Evolutionary conservation across 2,113 vertebrate species (phyloP).

Genomic region (Cyphomyrus plagiostoma): DNA sequence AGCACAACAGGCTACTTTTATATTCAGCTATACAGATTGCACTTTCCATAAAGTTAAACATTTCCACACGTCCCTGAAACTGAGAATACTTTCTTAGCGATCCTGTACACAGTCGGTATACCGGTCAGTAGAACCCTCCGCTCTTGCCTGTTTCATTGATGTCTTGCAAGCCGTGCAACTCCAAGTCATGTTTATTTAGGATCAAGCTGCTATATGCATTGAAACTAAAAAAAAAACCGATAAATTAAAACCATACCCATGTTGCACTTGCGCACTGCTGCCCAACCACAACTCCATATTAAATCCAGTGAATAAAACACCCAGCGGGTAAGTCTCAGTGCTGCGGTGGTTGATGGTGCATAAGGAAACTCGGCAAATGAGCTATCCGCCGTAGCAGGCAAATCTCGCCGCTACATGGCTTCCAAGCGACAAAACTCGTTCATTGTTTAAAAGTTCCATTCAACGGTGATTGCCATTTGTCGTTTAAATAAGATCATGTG

Average conservation of each 20-base stretch:
- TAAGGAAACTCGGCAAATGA: background rate
- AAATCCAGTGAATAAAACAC: background rate
- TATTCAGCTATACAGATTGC: conserved; percentile 5
- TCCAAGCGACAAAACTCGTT: background rate
- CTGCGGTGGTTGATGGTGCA: background rate
- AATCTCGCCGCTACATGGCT: background rate
- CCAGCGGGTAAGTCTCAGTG: background rate
- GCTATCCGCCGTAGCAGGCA: background rate
- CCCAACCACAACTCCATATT: background rate
- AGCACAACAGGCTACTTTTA: background rate
- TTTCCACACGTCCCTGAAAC: background rate
- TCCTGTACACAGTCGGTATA: background rate
- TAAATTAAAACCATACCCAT: background rate
- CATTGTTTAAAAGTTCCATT: background rate
- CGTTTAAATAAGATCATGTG: background rate
- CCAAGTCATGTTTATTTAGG: background rate
- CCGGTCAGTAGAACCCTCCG: conserved; percentile 6
- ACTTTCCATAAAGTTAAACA: background rate
- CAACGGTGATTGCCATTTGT: background rate
- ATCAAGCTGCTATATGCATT: background rate
- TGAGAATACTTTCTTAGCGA: background rate
- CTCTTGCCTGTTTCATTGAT: conserved; percentile 31
- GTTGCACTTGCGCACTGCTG: background rate
- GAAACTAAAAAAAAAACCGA: background rate
- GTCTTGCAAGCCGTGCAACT: background rate